Evolutionary conservation across 2,888 invertebrate genomes (phyloP).

Genomic region (Aradus depressus): DNA sequence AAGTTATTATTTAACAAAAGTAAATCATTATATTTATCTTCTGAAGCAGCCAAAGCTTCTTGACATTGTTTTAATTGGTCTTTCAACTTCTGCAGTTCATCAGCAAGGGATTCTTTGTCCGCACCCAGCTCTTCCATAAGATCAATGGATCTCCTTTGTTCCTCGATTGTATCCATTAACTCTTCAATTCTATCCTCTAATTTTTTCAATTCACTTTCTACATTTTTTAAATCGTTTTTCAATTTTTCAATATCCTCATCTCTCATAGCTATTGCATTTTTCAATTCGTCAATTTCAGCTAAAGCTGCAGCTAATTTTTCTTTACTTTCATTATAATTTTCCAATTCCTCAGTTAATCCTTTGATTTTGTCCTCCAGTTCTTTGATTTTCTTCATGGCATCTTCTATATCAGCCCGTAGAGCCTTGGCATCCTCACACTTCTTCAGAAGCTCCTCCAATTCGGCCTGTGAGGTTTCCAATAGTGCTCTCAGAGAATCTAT

Average conservation of each 20-base stretch:
- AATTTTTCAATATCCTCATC: not conserved
- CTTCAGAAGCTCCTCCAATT: slow-evolving; percentile 10
- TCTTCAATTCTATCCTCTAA: not conserved
- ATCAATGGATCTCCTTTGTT: not conserved
- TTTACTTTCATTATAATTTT: not conserved
- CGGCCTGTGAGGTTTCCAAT: slow-evolving; percentile 1
- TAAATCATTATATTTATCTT: slow-evolving; percentile 3
- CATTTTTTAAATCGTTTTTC: not conserved
- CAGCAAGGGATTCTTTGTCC: not conserved
- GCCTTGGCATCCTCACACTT: not conserved
- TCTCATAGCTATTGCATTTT: not conserved
- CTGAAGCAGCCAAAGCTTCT: not conserved
- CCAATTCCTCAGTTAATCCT: not conserved
- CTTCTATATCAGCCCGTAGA: not conserved
- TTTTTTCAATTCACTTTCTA: not conserved
- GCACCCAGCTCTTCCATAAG: not conserved
- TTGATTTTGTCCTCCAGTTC: not conserved
- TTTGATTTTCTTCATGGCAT: not conserved
- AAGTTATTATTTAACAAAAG: slow-evolving; percentile 8
- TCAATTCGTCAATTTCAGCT: not conserved
- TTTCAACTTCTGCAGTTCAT: not conserved
- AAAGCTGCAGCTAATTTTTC: not conserved
- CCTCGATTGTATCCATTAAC: not conserved
- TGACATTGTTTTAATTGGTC: not conserved
- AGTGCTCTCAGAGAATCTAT: slow-evolving; percentile 16